Base-by-base conservation (phyloP, 2,888 invertebrate species). In the Tromatobia lineatoria region DNA sequence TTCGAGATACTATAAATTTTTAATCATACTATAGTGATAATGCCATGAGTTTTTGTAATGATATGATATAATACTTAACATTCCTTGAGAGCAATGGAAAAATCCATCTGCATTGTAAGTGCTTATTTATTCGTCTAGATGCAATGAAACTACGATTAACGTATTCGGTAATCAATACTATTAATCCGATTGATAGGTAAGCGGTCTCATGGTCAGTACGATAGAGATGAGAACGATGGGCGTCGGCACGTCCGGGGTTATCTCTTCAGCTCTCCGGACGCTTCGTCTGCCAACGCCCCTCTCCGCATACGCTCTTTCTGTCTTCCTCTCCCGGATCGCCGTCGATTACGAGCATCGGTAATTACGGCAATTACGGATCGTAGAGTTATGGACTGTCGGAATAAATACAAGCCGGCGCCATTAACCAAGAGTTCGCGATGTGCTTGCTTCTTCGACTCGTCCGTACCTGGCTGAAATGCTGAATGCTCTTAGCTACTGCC, bases 331-430 rank as follows among this genome's bases (percentile, higher is more conserved):
- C 50, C 59, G 80, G 69, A 83, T 83, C 82, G 80, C 70, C 73
- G 73, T 70, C 85, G 86, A 86, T 87, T 81, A 85, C 84, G 78
- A 80, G 80, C 77, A 70, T 82, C 73, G 73, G 83, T 87, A 90
- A 91, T 91, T 90, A 88, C 88, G 85, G 89, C 89, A 90, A 91
- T 91, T 90, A 90, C 87, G 85, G 86, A 90, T 91, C 85, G 88
- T 86, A 82, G 89, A 92, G 88, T 91, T 91, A 90, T 89, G 89
- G 89, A 89, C 89, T 90, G 90, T 87, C 87, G 90, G 89, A 90
- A 89, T 91, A 90, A 90, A 89, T 88, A 89, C 88, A 88, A 88
- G 87, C 83, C 88, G 88, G 87, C 86, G 89, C 89, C 87, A 88
- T 88, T 88, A 88, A 84, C 83, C 80, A 70, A 70, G 76, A 52